A percentile compares a stretch with the other conserved stretches of the same genome.
These are phyloP conservation scores for Chaetogeoica ovagalla DNA, from an alignment of 2,888 invertebrate species.

Conservation along the genomic window DNA sequence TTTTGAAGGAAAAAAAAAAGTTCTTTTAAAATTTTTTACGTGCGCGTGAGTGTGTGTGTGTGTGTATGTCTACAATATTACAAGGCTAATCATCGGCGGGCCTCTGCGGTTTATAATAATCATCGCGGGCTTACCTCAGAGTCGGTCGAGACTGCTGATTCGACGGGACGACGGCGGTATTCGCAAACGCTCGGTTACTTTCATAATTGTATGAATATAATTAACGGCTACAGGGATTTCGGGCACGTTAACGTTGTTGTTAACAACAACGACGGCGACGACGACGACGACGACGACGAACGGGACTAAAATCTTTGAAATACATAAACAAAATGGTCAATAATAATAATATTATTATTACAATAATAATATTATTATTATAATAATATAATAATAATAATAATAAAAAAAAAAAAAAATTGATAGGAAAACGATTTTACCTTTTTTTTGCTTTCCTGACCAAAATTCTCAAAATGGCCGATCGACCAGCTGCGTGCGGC, in stretches of 20 bases:
- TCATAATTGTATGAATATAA: constrained; percentile 34
- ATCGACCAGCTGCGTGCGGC: constrained; percentile 32
- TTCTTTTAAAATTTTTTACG: no score
- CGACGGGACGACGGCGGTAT: constrained; percentile 42
- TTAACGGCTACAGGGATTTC: constrained; percentile 21
- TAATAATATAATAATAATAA: no score
- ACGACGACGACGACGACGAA: not conserved
- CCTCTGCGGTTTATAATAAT: not conserved
- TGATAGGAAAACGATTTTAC: constrained; percentile 50
- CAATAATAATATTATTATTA: no score
- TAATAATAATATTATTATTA: not conserved
- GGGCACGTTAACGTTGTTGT: not conserved
- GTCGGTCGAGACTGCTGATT: constrained; percentile 27
- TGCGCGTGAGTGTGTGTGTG: no score
- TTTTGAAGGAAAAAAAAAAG: no score
- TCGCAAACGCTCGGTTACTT: constrained; percentile 35
- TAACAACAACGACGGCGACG: constrained; percentile 1
- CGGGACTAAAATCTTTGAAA: constrained; percentile 30
- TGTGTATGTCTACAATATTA: not conserved
- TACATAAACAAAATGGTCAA: constrained; percentile 53
- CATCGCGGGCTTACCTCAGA: constrained; percentile 49
- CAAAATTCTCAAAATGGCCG: constrained; percentile 52
- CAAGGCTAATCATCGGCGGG: constrained; percentile 18
- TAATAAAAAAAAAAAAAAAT: constrained; percentile 34
- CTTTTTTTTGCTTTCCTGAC: constrained; percentile 28